Evolutionary conservation across 2,888 invertebrate genomes (phyloP).

Genomic region (Saturnia pavonia): DNA sequence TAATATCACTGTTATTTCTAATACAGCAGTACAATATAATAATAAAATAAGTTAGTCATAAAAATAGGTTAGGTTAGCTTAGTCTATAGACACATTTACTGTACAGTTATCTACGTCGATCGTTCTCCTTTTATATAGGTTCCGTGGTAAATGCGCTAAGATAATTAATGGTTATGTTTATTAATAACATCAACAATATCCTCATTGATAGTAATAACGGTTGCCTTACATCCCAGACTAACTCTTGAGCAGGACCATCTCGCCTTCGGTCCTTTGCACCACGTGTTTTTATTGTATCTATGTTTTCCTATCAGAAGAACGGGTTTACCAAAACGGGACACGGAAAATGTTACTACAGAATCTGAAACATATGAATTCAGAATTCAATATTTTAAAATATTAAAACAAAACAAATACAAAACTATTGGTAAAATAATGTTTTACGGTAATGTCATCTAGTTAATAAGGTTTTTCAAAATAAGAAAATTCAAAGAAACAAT

Average conservation of each 20-base stretch:
- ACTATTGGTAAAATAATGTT: not conserved
- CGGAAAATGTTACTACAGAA: constrained; percentile 27
- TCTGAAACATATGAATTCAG: not conserved
- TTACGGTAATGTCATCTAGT: not conserved
- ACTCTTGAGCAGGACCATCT: constrained; percentile 48
- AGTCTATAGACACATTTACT: too few species aligned
- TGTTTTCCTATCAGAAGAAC: constrained; percentile 38
- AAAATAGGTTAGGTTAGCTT: too few species aligned
- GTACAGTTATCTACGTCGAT: too few species aligned
- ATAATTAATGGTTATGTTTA: constrained; percentile 17
- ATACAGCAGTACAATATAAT: too few species aligned
- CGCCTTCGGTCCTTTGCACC: constrained; percentile 35
- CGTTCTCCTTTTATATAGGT: too few species aligned
- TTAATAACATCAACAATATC: constrained; percentile 32
- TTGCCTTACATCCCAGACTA: constrained; percentile 42
- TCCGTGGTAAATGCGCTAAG: not conserved
- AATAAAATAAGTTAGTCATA: too few species aligned
- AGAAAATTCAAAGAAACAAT: not conserved
- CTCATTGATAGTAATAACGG: constrained; percentile 40
- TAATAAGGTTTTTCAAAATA: too few species aligned
- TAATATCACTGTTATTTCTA: too few species aligned
- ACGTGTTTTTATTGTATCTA: constrained; percentile 42
- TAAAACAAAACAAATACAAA: not conserved
- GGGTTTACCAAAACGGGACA: constrained; percentile 36
- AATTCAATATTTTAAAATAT: not conserved